Evolutionary conservation across 2,888 invertebrate species (phyloP).

Genomic region (Branchellion lobata): DNA sequence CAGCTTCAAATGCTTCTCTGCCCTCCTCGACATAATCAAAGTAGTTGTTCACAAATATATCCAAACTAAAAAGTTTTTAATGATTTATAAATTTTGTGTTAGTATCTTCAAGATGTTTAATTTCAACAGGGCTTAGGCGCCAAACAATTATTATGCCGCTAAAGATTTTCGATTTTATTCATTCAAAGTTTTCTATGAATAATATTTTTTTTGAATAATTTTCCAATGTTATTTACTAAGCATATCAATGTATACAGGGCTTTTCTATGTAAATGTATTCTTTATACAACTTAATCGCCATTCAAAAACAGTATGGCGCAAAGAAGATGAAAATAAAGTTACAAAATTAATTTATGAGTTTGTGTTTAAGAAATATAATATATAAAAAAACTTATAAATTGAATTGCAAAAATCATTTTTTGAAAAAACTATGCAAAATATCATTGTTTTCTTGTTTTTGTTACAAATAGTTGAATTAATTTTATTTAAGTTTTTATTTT

Average conservation of each 20-base stretch:
- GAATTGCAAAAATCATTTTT: too few relatives aligned
- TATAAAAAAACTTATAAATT: too few relatives aligned
- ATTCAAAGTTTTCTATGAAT: neutral
- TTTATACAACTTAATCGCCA: neutral
- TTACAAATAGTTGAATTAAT: too few relatives aligned
- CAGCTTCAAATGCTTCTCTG: constrained; percentile 55
- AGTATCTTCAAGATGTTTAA: neutral
- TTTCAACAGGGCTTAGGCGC: neutral
- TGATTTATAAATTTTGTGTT: neutral
- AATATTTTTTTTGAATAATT: neutral
- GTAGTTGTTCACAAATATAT: neutral
- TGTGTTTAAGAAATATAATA: too few relatives aligned
- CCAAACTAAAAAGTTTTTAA: neutral
- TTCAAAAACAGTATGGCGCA: constrained; percentile 19
- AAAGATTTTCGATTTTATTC: neutral
- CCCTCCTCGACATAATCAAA: constrained; percentile 49
- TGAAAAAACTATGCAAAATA: too few relatives aligned
- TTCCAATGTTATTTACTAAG: neutral
- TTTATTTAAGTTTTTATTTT: too few relatives aligned
- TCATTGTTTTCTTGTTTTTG: too few relatives aligned
- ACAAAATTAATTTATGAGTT: too few relatives aligned
- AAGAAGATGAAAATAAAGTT: too few relatives aligned
- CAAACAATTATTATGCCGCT: neutral
- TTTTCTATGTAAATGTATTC: neutral
- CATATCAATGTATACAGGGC: neutral